Percentiles rank a stretch among this genome's conserved stretches.
Evolutionary conservation across 2,888 invertebrate genomes (phyloP).

Genomic region (Aspidiotus rigidus): DNA sequence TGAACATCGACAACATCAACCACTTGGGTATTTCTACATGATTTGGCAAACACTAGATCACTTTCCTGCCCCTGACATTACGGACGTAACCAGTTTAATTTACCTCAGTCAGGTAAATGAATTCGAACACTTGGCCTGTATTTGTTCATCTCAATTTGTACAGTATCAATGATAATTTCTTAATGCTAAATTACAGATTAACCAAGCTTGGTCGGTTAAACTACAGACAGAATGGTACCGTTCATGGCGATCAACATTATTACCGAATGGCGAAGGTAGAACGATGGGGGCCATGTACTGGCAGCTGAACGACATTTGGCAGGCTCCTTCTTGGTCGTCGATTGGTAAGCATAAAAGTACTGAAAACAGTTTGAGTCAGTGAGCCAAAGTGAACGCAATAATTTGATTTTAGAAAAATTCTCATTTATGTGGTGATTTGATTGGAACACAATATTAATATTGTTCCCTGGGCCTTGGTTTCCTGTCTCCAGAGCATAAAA

Average conservation of each 20-base stretch:
- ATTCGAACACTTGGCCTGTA: background rate
- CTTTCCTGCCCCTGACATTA: conserved; percentile 52
- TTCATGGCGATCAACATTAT: conserved; percentile 48
- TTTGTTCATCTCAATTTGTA: background rate
- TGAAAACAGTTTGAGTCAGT: background rate
- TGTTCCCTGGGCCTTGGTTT: no score
- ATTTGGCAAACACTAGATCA: conserved; percentile 53
- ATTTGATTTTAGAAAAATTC: background rate
- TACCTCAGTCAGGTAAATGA: conserved; percentile 64
- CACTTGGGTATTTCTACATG: conserved; percentile 59
- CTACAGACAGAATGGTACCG: conserved; percentile 76
- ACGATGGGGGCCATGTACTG: conserved; percentile 98
- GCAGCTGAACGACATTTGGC: conserved; percentile 98
- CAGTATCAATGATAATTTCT: no score
- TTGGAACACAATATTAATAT: background rate
- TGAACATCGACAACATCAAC: conserved; percentile 77
- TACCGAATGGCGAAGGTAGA: conserved; percentile 51
- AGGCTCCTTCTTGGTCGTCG: conserved; percentile 90
- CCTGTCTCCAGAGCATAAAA: no score
- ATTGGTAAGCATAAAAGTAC: conserved; percentile 52
- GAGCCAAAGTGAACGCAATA: no score
- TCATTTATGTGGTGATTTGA: background rate
- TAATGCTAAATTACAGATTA: conserved; percentile 42
- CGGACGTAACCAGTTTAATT: conserved; percentile 58
- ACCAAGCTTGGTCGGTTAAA: conserved; percentile 81